Percentiles rank a stretch among this genome's conserved stretches.
Evolutionary conservation across 1,140 invertebrate genomes (phyloP).

Genomic region (Ladona fulva): DNA sequence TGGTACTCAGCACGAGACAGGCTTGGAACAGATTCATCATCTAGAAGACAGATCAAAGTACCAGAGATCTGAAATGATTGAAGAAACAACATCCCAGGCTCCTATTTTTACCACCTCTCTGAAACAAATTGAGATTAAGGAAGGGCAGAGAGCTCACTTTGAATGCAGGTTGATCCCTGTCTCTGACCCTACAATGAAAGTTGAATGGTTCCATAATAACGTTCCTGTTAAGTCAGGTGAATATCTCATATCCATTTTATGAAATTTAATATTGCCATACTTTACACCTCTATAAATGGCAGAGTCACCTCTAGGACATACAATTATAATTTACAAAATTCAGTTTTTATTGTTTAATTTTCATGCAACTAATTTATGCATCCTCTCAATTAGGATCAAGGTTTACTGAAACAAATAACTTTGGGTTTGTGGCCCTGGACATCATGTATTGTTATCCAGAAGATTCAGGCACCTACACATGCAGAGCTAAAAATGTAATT

Average conservation of each 20-base stretch:
- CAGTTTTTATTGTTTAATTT: constrained; percentile 11
- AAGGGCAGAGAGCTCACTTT: constrained; percentile 92
- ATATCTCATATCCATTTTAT: no score
- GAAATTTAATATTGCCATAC: no score
- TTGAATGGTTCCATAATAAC: constrained; percentile 97
- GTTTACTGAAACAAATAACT: constrained; percentile 87
- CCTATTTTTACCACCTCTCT: constrained; percentile 84
- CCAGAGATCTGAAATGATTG: constrained; percentile 58
- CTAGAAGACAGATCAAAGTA: constrained; percentile 74
- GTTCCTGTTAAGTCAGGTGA: constrained; percentile 64
- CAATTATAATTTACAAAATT: no score
- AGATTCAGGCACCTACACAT: constrained; percentile 86
- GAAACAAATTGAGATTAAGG: constrained; percentile 84
- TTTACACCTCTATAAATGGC: no score
- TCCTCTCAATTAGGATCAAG: constrained; percentile 51
- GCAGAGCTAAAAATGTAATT: constrained; percentile 73
- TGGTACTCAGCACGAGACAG: constrained; percentile 72
- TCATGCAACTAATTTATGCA: constrained; percentile 17
- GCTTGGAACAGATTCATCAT: constrained; percentile 77
- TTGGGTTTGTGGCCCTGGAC: constrained; percentile 87
- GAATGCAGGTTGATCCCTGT: constrained; percentile 92
- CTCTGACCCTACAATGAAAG: constrained; percentile 91
- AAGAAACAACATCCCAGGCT: constrained; percentile 78
- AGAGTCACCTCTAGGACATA: no score
- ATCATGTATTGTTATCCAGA: constrained; percentile 86